Evolutionary conservation across 2,888 invertebrate species (phyloP), one percentile per base, ranked within the genome.

Genomic region (Drosophila lacicola): DNA sequence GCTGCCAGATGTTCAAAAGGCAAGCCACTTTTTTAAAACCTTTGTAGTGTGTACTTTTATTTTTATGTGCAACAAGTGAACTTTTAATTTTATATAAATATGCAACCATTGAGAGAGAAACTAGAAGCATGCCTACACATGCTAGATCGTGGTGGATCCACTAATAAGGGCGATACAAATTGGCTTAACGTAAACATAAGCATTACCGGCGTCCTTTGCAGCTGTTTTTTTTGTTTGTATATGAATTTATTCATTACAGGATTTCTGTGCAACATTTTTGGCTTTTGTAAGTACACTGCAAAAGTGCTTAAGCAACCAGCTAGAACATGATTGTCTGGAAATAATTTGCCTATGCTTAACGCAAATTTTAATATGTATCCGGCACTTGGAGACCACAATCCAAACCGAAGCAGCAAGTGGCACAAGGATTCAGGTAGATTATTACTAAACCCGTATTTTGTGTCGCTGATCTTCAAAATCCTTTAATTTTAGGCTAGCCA

Each of bases 331-430:
- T 11, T 47, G 74, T 9, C 62, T 88, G 3, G 91, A 91, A 49
- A 78, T 80, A 2, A 81, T 90, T 11, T 91, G 90, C 49, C 74
- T 92, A 2, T 91, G 92, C 13, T 55, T 92, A 14, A 85, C 89
- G 1, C 92, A 92, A 75, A 90, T 92, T 19, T 72, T 90, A 11
- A 80, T 83, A 13, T 92, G 92, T 33, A 82, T 92, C 2, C 82
- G 82, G 17, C 89, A 91, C 36, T 67, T 92, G 77, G 92, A 92
- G 55, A 78, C 77, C 25, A 90, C 90, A 0, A 80, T 92, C 6
- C 90, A 89, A 56, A 83, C 88, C 0, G 92, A 92, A 47, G 67
- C 70, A 1, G 53, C 75, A 0, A 70, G 79, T 11, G 81, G 82
- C 2, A 49, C 68, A 5, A 73, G 76, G 0, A 79, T 90, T 29